Conservation (phyloP, 2,113 vertebrate species). For the Phaetusa simplex region DNA sequence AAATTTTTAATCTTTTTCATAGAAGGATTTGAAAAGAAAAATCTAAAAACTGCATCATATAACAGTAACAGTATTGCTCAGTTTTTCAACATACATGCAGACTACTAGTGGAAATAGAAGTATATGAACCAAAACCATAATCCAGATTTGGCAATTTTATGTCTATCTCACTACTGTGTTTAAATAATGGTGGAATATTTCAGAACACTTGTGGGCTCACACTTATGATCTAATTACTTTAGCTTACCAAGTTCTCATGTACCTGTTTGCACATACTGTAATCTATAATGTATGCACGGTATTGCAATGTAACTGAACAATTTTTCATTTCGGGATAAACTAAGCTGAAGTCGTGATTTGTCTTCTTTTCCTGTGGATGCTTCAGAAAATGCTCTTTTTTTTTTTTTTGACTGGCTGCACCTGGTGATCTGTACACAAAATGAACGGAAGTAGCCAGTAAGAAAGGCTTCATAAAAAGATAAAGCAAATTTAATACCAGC, state of each 20-base stretch:
- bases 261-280: neutral
- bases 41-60: neutral
- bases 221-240: neutral
- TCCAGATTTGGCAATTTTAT: neutral
- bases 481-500: neutral
- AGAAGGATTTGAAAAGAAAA: neutral
- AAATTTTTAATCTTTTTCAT: neutral
- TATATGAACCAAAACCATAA: neutral
- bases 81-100: neutral
- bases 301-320: rapidly evolving
- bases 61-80: neutral
- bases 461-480: neutral
- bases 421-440: neutral
- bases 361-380: neutral
- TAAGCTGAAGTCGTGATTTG: neutral
- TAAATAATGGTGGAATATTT: neutral
- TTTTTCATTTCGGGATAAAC: neutral
- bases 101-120: neutral
- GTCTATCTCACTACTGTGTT: neutral
- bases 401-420: neutral
- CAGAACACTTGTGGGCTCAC: neutral
- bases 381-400: neutral
- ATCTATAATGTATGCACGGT: rapidly evolving
- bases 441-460: neutral
- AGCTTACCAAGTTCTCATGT: neutral